These are phyloP conservation scores for Apistogramma diplotaenia DNA, from an alignment of 2,113 vertebrate genomes.

Conservation along the genomic window DNA sequence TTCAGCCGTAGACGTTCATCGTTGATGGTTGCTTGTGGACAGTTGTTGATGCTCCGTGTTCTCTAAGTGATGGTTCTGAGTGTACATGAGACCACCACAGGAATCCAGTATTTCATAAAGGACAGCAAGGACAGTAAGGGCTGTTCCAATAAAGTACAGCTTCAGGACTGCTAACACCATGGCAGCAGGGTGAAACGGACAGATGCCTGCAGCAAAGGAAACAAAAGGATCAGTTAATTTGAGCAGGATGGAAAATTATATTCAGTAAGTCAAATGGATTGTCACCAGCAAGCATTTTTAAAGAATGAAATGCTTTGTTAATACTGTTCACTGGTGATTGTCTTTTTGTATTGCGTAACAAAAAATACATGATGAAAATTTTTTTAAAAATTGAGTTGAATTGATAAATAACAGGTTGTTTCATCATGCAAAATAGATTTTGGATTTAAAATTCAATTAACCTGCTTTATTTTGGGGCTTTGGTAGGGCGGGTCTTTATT, in stretches of 20 bases:
- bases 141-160: slow-evolving; percentile 50
- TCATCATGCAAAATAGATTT: no score
- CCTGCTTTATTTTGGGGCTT: no score
- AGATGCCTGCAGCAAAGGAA: neutral
- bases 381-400: no score
- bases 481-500: no score
- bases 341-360: no score
- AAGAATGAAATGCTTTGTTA: no score
- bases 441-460: no score
- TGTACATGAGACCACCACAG: slow-evolving; percentile 59
- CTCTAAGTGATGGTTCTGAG: neutral
- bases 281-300: no score
- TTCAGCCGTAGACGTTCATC: neutral
- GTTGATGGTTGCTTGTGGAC: neutral
- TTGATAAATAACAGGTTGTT: no score
- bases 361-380: no score
- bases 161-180: slow-evolving; percentile 34
- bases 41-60: neutral
- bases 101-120: slow-evolving; percentile 41
- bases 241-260: neutral
- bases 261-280: no score
- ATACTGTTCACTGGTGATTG: no score
- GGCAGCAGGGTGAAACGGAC: neutral
- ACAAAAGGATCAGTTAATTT: neutral
- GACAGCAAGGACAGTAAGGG: slow-evolving; percentile 29